Evolutionary conservation across 2,113 vertebrate genomes (phyloP).

Genomic region (Myotis brandtii): DNA sequence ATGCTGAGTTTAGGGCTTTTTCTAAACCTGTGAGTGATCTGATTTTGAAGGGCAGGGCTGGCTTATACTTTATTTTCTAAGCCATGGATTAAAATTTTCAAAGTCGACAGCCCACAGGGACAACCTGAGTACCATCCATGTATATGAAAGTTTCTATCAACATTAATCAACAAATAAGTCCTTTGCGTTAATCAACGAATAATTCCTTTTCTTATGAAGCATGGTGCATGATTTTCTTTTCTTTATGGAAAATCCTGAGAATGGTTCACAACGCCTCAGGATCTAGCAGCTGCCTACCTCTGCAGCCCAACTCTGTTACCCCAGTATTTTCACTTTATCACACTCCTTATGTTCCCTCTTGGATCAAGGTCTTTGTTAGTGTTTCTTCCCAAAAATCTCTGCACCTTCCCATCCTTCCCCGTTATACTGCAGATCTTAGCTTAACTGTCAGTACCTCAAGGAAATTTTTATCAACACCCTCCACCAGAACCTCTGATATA

Average conservation of each 20-base stretch:
- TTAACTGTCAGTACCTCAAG: background rate
- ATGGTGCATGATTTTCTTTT: constrained; percentile 66
- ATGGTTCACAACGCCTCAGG: background rate
- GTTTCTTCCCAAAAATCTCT: background rate
- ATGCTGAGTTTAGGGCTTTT: background rate
- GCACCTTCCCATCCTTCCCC: too few relatives aligned
- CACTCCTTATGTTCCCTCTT: rapidly evolving
- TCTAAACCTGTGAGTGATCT: background rate
- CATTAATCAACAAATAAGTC: constrained; percentile 54
- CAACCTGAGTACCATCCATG: background rate
- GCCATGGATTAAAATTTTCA: background rate
- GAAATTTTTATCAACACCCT: background rate
- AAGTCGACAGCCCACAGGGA: background rate
- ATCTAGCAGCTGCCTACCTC: rapidly evolving
- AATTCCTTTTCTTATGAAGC: constrained; percentile 47
- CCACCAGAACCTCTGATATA: background rate
- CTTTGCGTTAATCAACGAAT: background rate
- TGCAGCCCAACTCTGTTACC: background rate
- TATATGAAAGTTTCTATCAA: background rate
- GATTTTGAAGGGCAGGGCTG: background rate
- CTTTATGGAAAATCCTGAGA: background rate
- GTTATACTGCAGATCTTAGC: background rate
- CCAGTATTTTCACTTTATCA: background rate
- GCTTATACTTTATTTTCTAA: background rate
- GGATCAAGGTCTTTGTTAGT: background rate